Evolutionary conservation across 2,113 vertebrate species (phyloP).

Genomic region (Lampris incognitus): DNA sequence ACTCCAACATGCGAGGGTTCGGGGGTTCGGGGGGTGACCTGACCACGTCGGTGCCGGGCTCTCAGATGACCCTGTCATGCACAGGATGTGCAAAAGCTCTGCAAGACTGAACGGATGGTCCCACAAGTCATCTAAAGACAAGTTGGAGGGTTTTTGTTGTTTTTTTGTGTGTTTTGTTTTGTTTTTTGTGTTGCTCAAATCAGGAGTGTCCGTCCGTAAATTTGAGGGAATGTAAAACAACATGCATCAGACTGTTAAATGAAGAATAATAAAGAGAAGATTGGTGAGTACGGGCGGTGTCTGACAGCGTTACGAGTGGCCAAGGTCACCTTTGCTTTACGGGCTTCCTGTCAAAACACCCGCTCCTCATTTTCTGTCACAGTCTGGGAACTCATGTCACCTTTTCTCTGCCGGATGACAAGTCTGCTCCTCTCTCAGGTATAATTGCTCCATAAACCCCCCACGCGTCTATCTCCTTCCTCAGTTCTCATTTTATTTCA

Average conservation of each 20-base stretch:
- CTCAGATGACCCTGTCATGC: slow-evolving; percentile 30
- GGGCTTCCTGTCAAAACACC: slow-evolving; percentile 18
- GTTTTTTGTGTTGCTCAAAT: not conserved
- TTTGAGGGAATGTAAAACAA: slow-evolving; percentile 56
- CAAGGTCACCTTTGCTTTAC: slow-evolving; percentile 63
- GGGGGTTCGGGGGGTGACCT: slow-evolving; percentile 47
- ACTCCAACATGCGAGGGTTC: slow-evolving; percentile 29
- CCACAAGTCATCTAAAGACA: slow-evolving; percentile 4
- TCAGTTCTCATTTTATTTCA: slow-evolving; percentile 17
- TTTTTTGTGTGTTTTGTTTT: slow-evolving; percentile 5
- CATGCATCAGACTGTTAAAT: slow-evolving; percentile 45
- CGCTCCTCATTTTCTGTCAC: slow-evolving; percentile 14
- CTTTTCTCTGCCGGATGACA: slow-evolving; percentile 27
- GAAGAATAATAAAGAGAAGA: slow-evolving; percentile 51
- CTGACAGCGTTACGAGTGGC: slow-evolving; percentile 39
- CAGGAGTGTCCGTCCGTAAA: slow-evolving; percentile 17
- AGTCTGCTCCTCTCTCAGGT: slow-evolving; percentile 7
- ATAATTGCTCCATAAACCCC: slow-evolving; percentile 28
- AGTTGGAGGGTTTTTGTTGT: not conserved
- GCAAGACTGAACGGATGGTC: slow-evolving; percentile 36
- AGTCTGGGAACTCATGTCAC: slow-evolving; percentile 10
- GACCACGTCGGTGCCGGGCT: slow-evolving; percentile 40
- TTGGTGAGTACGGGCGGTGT: slow-evolving; percentile 42
- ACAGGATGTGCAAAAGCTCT: slow-evolving; percentile 1
- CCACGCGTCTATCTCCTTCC: slow-evolving; percentile 2